A percentile compares a stretch with the other conserved stretches of the same genome.
phyloP scores from a whole-genome alignment of 2,113 vertebrate species.

The Jacana jacana region DNA sequence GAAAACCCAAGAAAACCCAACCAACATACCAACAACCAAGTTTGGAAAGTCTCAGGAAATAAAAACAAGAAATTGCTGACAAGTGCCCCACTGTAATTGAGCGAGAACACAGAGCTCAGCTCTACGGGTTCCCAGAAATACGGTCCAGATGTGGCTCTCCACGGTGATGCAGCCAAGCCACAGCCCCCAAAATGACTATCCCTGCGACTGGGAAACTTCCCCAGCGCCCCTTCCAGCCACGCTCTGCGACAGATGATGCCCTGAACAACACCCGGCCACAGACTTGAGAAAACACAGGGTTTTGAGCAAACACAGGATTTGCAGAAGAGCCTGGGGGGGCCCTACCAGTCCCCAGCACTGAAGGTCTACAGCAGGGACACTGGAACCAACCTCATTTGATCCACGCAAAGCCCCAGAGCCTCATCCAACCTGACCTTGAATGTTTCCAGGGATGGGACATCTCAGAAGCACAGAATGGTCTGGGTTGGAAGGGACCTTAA shows the following conservation, averaged over 20 bases:
- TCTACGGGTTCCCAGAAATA: conserved; percentile 23
- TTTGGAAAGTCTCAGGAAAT: neutral
- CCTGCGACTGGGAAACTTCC: neutral
- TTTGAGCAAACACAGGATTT: neutral
- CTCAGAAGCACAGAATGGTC: no score
- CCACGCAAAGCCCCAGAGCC: neutral
- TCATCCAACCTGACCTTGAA: neutral
- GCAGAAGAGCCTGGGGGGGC: neutral
- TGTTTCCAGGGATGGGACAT: neutral
- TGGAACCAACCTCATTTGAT: neutral
- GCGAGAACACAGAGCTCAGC: conserved; percentile 40
- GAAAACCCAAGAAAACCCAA: no score
- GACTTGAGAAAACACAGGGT: neutral
- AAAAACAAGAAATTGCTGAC: conserved; percentile 44
- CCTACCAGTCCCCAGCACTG: neutral
- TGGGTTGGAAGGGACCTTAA: no score
- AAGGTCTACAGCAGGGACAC: neutral
- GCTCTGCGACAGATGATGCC: neutral
- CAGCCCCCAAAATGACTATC: neutral
- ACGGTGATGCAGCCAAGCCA: neutral
- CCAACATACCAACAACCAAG: neutral
- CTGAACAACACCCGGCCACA: neutral
- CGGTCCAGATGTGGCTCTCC: neutral
- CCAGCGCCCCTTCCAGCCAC: neutral
- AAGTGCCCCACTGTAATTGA: conserved; percentile 13